Percentiles rank a stretch among this genome's conserved stretches.
phyloP scores from a whole-genome alignment of 2,797 vertebrate species.

The Molothrus aeneus region DNA sequence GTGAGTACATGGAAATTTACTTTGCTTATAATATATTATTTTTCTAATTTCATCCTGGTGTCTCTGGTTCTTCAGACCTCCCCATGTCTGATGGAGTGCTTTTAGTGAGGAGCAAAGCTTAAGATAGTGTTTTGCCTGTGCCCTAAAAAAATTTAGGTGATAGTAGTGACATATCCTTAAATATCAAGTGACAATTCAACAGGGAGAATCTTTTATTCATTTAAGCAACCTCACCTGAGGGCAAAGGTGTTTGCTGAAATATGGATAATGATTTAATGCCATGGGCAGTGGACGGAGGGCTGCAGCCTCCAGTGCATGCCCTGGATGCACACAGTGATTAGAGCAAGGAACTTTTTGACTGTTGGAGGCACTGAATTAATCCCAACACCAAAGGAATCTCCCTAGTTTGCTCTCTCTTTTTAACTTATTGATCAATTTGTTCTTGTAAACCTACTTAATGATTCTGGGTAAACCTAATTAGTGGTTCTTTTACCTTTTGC shows the following conservation, averaged over 20 bases:
- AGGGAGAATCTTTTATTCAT: neutral
- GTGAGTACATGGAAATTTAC: neutral
- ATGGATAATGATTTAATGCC: rapidly evolving
- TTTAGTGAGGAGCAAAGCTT: neutral
- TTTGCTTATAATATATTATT: neutral
- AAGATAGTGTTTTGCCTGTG: neutral
- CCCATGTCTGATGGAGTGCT: neutral
- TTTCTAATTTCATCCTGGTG: neutral
- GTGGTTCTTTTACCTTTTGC: neutral
- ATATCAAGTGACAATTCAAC: neutral
- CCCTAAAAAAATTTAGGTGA: neutral
- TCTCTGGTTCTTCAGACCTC: neutral
- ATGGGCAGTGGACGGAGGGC: neutral
- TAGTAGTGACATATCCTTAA: neutral
- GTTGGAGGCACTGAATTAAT: neutral
- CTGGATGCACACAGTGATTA: rapidly evolving
- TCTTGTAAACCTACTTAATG: neutral
- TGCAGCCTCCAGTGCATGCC: neutral
- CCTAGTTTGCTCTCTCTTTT: neutral
- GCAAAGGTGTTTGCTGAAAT: neutral
- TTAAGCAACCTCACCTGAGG: neutral
- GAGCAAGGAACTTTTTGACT: neutral
- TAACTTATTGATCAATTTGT: neutral
- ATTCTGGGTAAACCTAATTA: neutral
- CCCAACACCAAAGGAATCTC: neutral